Evolutionary conservation across 2,113 vertebrate genomes (phyloP).

Genomic region (Stegostoma tigrinum): DNA sequence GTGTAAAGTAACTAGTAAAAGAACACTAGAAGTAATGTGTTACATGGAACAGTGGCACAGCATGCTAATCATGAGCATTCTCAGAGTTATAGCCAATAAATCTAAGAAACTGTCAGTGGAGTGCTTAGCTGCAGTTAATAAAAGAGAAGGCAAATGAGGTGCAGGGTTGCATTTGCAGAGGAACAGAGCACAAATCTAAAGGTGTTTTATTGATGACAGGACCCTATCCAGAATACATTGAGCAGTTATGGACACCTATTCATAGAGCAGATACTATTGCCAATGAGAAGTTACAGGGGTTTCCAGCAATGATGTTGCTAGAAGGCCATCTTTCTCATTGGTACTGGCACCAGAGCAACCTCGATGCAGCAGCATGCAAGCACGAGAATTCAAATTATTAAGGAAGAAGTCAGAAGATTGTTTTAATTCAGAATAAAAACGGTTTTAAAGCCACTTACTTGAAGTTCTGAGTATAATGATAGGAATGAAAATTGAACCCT

Average conservation of each 20-base stretch:
- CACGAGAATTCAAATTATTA: background rate
- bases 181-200: background rate
- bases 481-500: background rate
- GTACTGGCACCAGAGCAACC: background rate
- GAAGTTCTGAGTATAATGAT: background rate
- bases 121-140: conserved; percentile 29
- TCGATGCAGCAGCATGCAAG: background rate
- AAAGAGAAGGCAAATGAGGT: conserved; percentile 23
- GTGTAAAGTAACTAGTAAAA: background rate
- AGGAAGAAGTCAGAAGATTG: background rate
- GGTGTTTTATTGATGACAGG: background rate
- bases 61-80: background rate
- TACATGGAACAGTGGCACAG: background rate
- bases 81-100: background rate
- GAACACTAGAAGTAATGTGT: conserved; percentile 1
- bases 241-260: background rate
- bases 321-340: background rate
- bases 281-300: background rate
- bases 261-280: background rate
- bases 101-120: background rate
- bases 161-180: background rate
- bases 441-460: background rate
- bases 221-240: background rate
- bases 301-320: background rate
- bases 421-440: background rate